These are phyloP conservation scores for Agrochola litura DNA, from an alignment of 2,888 invertebrate species.

Conservation along the genomic window DNA sequence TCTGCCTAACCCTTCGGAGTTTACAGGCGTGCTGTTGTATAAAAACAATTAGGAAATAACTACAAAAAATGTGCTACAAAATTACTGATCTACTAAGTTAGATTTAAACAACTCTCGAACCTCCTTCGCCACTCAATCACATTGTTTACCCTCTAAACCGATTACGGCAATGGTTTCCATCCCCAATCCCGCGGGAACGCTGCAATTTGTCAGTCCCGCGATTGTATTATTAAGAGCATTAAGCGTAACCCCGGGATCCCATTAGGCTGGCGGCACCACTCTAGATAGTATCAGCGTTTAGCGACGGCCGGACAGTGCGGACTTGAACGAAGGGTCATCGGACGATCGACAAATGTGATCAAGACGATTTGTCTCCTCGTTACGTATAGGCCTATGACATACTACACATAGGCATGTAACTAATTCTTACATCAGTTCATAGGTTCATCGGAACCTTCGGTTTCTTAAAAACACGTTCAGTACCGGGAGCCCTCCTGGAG, in stretches of 20 bases:
- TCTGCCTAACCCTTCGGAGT: too few species aligned
- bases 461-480: neutral
- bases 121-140: neutral
- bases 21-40: neutral
- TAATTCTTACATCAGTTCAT: neutral
- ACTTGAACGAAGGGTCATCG: conserved; percentile 76
- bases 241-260: conserved; percentile 63
- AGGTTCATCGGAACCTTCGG: too few species aligned
- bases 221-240: conserved; percentile 68
- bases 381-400: neutral
- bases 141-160: conserved; percentile 49
- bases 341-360: conserved; percentile 66
- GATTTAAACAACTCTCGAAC: conserved; percentile 1
- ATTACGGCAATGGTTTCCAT: conserved; percentile 44
- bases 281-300: conserved; percentile 66
- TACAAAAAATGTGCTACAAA: neutral
- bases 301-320: conserved; percentile 70
- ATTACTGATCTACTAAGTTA: neutral
- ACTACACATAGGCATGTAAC: neutral
- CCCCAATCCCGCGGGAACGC: conserved; percentile 47
- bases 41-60: neutral
- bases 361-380: conserved; percentile 31
- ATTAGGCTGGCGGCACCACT: conserved; percentile 63
- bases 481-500: too few species aligned
- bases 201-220: conserved; percentile 62